Conservation (phyloP, 2,797 vertebrate species). For the Eulemur mongoz region DNA sequence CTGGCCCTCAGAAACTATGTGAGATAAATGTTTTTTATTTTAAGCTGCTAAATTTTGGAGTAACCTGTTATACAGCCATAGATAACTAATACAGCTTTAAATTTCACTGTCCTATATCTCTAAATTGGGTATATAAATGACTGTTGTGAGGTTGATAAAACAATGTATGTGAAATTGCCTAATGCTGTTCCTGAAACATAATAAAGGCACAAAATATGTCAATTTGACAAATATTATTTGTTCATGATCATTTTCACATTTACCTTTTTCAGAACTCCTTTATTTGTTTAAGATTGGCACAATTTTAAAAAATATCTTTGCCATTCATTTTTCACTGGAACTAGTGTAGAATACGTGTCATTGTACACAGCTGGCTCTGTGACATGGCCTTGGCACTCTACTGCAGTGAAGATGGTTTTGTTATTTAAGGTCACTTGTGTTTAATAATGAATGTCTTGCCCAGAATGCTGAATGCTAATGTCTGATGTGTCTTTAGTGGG, state of each 20-base stretch:
- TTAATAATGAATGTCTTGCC: not conserved
- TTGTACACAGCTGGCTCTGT: not conserved
- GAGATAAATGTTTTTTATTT: not conserved
- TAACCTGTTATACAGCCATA: not conserved
- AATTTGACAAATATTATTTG: not conserved
- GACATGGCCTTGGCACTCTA: not conserved
- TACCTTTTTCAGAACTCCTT: not conserved
- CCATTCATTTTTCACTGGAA: not conserved
- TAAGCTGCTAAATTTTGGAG: not conserved
- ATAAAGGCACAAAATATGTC: not conserved
- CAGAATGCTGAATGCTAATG: not conserved
- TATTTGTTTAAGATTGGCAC: not conserved
- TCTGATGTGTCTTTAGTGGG: not conserved
- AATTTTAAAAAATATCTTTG: not conserved
- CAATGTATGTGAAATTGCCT: not conserved
- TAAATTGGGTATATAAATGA: not conserved
- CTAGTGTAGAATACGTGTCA: not conserved
- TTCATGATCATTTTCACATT: not conserved
- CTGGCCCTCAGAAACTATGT: not conserved
- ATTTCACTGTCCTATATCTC: not conserved
- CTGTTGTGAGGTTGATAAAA: not conserved
- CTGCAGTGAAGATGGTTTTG: not conserved
- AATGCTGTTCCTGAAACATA: not conserved
- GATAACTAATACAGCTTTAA: not conserved
- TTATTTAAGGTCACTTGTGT: not conserved